Evolutionary conservation across 1,140 invertebrate species (phyloP).

Genomic region (Odontomachus brunneus): DNA sequence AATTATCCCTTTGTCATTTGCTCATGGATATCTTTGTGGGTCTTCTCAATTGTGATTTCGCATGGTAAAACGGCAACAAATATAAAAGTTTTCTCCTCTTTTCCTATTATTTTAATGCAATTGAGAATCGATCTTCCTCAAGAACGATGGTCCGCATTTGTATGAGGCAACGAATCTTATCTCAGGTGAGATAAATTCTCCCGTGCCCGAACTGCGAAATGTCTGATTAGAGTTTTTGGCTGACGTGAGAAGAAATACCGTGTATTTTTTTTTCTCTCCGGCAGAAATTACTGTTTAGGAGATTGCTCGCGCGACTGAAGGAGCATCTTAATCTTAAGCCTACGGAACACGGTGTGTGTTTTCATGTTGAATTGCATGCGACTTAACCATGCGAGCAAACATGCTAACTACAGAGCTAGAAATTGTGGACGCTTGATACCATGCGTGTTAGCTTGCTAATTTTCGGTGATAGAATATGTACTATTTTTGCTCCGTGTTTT

Average conservation of each 20-base stretch:
- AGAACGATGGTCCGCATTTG: not conserved
- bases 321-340: constrained; percentile 59
- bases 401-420: no score
- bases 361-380: no score
- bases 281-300: not conserved
- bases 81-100: not conserved
- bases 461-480: no score
- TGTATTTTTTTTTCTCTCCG: not conserved
- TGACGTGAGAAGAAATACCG: not conserved
- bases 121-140: not conserved
- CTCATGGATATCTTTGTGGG: not conserved
- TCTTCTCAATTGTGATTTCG: not conserved
- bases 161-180: constrained; percentile 13
- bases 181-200: constrained; percentile 42
- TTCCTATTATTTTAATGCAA: constrained; percentile 21
- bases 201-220: not conserved
- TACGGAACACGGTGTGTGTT: no score
- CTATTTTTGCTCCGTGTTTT: no score
- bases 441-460: no score
- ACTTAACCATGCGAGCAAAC: no score
- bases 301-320: not conserved
- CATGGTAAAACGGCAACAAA: not conserved
- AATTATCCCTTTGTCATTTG: not conserved
- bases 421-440: no score
- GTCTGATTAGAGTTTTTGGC: constrained; percentile 62